A percentile compares a stretch with the other conserved stretches of the same genome.
phyloP scores from a whole-genome alignment of 2,888 invertebrate species.

The Elmis aenea region DNA sequence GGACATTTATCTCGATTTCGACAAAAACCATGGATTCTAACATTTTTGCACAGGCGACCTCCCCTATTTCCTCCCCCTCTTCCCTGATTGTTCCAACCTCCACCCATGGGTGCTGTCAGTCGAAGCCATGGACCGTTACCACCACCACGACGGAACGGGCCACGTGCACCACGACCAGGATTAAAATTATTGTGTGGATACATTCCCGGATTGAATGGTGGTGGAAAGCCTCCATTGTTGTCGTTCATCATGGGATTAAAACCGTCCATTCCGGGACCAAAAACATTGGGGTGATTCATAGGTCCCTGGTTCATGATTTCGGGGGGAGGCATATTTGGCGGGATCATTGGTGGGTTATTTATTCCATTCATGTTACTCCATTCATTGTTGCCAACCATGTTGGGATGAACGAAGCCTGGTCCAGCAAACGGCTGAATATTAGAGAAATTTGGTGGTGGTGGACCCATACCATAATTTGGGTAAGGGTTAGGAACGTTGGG shows the following conservation, averaged over 20 bases:
- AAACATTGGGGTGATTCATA: conserved; percentile 43
- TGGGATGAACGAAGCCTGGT: conserved; percentile 30
- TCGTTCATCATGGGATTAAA: conserved; percentile 44
- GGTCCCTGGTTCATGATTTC: conserved; percentile 42
- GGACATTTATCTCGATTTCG: conserved; percentile 77
- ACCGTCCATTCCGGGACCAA: conserved; percentile 41
- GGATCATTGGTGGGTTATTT: conserved; percentile 32
- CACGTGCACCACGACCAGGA: conserved; percentile 32
- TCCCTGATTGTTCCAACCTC: conserved; percentile 36
- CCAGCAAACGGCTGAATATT: conserved; percentile 47
- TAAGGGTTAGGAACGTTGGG: conserved; percentile 26
- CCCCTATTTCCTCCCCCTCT: conserved; percentile 37
- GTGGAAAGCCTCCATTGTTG: conserved; percentile 41
- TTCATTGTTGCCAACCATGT: conserved; percentile 34
- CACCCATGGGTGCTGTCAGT: conserved; percentile 37
- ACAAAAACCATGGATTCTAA: conserved; percentile 75
- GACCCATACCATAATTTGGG: conserved; percentile 14
- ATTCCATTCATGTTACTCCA: conserved; percentile 41
- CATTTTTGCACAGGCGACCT: conserved; percentile 66
- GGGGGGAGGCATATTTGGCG: conserved; percentile 43
- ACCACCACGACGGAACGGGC: conserved; percentile 40
- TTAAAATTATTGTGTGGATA: conserved; percentile 44
- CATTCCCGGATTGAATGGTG: conserved; percentile 49
- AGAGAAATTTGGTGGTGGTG: conserved; percentile 39
- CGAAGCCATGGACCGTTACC: conserved; percentile 54